These are phyloP conservation scores for Actinernus sp. DNA, from an alignment of 92 coral and sea anemone species.

Conservation along the genomic window DNA sequence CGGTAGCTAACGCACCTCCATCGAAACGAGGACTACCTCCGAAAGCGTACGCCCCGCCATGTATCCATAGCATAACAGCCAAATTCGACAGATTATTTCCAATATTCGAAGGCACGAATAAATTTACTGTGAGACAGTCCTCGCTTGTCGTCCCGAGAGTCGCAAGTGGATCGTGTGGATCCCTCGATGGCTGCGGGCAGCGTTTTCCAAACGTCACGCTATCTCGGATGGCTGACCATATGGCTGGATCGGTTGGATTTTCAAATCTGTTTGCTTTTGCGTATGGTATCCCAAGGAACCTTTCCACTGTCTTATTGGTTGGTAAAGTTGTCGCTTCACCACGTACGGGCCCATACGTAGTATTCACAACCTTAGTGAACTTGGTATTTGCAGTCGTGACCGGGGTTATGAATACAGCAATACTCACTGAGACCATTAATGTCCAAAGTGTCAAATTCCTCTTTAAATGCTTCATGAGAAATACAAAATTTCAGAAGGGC, in stretches of 20 bases:
- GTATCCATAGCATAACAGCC: constrained; percentile 57
- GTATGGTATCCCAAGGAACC: constrained; percentile 53
- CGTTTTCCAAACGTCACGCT: constrained; percentile 25
- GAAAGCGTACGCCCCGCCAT: constrained; percentile 40
- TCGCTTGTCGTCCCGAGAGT: constrained; percentile 5
- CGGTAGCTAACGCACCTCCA: constrained; percentile 38
- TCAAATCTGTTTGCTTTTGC: constrained; percentile 47
- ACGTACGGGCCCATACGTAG: constrained; percentile 37
- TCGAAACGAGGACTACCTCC: background rate
- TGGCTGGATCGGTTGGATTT: constrained; percentile 27
- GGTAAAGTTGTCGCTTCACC: constrained; percentile 13
- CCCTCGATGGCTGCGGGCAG: constrained; percentile 32
- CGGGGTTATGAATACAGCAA: no score
- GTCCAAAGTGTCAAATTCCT: no score
- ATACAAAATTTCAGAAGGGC: no score
- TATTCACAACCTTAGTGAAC: constrained; percentile 8
- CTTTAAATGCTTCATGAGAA: no score
- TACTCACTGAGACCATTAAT: no score
- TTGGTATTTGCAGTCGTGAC: background rate
- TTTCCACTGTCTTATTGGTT: constrained; percentile 25
- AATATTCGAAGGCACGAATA: constrained; percentile 24
- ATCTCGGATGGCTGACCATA: constrained; percentile 21
- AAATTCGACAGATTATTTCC: background rate
- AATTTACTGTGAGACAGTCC: constrained; percentile 34
- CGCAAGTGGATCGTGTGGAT: background rate